phyloP scores from a whole-genome alignment of 2,797 vertebrate species.

The Mormyrops boulengeri region DNA sequence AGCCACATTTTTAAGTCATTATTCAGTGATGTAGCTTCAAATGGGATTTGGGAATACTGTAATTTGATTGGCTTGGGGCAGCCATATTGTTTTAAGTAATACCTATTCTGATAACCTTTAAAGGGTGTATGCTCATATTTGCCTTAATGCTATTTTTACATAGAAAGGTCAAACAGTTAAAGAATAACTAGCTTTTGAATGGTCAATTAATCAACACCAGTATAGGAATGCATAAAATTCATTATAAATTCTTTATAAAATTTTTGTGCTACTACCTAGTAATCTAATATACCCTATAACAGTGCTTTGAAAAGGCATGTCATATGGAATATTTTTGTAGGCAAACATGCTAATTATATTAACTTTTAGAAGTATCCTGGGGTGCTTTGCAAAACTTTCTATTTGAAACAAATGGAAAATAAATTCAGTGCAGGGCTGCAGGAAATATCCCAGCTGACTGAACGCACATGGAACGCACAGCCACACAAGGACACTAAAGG shows the following conservation, averaged over 20 bases:
- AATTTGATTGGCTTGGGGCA: background rate
- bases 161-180: background rate
- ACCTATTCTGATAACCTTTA: background rate
- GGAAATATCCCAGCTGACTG: background rate
- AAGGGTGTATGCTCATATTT: background rate
- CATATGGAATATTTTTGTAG: background rate
- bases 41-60: background rate
- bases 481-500: background rate
- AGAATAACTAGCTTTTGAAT: background rate
- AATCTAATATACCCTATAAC: background rate
- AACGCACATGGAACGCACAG: background rate
- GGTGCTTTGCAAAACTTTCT: background rate
- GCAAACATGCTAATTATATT: background rate
- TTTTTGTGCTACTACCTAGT: background rate
- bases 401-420: background rate
- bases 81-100: conserved; percentile 5
- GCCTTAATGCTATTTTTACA: background rate
- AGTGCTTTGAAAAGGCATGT: background rate
- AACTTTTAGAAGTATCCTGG: background rate
- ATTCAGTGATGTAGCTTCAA: background rate
- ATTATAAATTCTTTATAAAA: background rate
- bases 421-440: background rate
- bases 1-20: background rate
- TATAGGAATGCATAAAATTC: background rate
- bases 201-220: background rate